These are phyloP conservation scores for Synergus laeviventris DNA, from an alignment of 2,888 invertebrate genomes.

Conservation along the genomic window DNA sequence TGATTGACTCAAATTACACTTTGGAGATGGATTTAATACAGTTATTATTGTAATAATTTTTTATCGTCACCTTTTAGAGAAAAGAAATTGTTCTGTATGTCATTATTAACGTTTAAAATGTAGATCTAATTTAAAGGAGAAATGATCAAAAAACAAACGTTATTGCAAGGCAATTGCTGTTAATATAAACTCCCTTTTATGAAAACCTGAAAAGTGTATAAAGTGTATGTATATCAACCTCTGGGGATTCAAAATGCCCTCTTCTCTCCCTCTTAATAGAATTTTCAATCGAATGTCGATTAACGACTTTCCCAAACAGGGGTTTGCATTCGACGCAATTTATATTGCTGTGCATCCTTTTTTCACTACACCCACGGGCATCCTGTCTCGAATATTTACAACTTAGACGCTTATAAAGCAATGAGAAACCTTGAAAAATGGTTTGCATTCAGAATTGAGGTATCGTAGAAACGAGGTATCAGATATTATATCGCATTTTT, in stretches of 20 bases:
- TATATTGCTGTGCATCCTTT: slow-evolving; percentile 3
- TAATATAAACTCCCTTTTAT: background rate
- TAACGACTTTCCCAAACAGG: background rate
- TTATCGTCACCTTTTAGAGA: background rate
- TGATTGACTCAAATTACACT: background rate
- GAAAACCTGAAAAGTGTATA: background rate
- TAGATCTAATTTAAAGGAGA: background rate
- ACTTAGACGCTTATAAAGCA: no score
- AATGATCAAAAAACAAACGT: background rate
- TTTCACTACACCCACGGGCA: slow-evolving; percentile 5
- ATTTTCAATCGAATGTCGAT: slow-evolving; percentile 11
- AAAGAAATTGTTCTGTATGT: background rate
- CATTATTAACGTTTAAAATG: background rate
- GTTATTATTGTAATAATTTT: background rate
- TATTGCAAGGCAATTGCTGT: no score
- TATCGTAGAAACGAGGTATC: no score
- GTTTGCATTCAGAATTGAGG: no score
- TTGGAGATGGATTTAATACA: background rate
- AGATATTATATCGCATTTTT: no score
- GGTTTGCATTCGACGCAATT: background rate
- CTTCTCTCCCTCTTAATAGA: background rate
- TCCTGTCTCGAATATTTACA: no score
- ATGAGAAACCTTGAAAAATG: no score
- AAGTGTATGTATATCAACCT: background rate
- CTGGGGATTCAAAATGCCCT: background rate